A percentile compares a stretch with the other conserved stretches of the same genome.
phyloP scores from a whole-genome alignment of 2,113 vertebrate species.

The Mastomys coucha region DNA sequence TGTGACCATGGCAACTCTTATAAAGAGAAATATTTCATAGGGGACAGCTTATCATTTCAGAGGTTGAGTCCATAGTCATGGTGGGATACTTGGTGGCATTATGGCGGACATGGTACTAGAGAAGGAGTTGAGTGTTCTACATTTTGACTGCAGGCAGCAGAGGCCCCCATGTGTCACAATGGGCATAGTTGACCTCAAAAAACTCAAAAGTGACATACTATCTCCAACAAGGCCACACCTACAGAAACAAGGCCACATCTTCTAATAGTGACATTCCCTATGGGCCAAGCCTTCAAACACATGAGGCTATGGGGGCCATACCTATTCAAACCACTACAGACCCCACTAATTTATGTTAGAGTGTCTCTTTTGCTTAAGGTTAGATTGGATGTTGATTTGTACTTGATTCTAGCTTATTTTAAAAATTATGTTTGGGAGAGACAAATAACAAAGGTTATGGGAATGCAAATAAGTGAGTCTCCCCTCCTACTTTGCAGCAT shows the following conservation, averaged over 20 bases:
- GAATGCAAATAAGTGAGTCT: not conserved
- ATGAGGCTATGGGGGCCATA: not conserved
- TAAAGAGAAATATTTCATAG: not conserved
- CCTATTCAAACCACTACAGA: not conserved
- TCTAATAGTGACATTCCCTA: not conserved
- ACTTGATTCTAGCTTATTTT: not conserved
- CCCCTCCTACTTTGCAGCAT: not conserved
- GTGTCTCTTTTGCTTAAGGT: not conserved
- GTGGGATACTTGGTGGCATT: not conserved
- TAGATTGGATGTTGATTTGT: constrained; percentile 28
- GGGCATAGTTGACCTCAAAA: not conserved
- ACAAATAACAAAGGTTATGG: no score
- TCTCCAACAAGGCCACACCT: not conserved
- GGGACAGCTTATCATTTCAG: not conserved
- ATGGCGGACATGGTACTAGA: not conserved
- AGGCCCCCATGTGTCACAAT: no score
- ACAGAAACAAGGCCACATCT: not conserved
- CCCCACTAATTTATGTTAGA: not conserved
- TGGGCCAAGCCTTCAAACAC: not conserved
- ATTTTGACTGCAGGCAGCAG: no score
- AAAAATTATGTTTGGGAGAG: not conserved
- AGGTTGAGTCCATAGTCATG: not conserved
- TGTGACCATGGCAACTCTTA: not conserved
- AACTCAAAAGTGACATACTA: not conserved
- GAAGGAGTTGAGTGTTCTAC: not conserved